Evolutionary conservation across 2,888 invertebrate species (phyloP), one percentile per base, ranked within the genome.

Genomic region (Rotaria sp.): DNA sequence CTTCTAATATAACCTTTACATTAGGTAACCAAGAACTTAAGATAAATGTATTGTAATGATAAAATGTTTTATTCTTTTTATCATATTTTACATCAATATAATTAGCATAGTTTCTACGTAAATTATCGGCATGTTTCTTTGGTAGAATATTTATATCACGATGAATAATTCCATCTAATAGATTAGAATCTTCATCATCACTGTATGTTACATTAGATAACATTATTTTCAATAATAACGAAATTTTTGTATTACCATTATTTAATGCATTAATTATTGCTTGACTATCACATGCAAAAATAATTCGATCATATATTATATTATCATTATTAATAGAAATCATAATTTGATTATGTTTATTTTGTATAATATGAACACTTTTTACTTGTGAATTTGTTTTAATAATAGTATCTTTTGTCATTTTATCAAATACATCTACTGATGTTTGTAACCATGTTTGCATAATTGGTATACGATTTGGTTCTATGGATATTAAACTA

Each of bases 71-170:
- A 0, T 21, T 67, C 1, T 15, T 67, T 21, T 18, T 35, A 35
- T 67, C 67, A 67, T 67, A 67, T 67, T 67, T 67, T 1, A 67
- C 18, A 67, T 67, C 67, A 67, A 67, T 67, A 35, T 67, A 67
- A 67, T 67, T 67, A 1, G 67, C 67, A 21, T 67, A 67, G 4
- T 67, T 67, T 38, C 67, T 13, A 67, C 21, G 21, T 38, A 67
- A 21, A 5, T 67, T 35, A 67, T 67, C 21, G 18, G 35, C 35
- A 67, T 35, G 38, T 35, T 67, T 35, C 2, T 7, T 35, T 30
- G 67, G 67, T 67, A 67, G 21, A 21, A 67, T 67, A 21, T 35
- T 67, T 35, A 35, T 38, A 67, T 67, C 67, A 21, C 67, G 67
- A 67, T 67, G 67, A 21, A 67, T 67, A 2, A 67, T 21, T 67